phyloP scores from a whole-genome alignment of 2,888 invertebrate genomes.

The Salpingus planirostris region DNA sequence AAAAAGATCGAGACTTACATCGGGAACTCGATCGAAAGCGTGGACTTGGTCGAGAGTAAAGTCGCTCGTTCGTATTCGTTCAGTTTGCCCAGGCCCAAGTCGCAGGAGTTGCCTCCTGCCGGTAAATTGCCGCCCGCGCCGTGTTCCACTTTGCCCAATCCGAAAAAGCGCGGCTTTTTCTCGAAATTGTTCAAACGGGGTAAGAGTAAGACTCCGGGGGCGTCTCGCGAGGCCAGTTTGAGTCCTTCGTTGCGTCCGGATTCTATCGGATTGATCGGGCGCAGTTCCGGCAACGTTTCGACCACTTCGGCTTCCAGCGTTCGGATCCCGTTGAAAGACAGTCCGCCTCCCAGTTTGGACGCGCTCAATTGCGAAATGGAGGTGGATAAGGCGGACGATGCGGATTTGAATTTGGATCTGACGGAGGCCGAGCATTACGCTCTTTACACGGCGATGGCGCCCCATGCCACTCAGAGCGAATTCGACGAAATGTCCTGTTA shows the following conservation, averaged over 20 bases:
- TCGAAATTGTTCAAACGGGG: conserved; percentile 55
- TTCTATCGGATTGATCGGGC: conserved; percentile 8
- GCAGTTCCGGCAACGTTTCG: conserved; percentile 39
- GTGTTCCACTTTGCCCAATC: conserved; percentile 42
- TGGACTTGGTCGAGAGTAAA: conserved; percentile 17
- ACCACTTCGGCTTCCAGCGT: conserved; percentile 40
- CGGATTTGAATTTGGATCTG: conserved; percentile 52
- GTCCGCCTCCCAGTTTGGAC: conserved; percentile 14
- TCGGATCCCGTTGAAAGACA: conserved; percentile 57
- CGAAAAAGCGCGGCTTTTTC: conserved; percentile 54
- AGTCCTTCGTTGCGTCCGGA: conserved; percentile 18
- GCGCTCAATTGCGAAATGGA: conserved; percentile 9
- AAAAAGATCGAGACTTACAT: conserved; percentile 46
- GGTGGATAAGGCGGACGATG: conserved; percentile 14
- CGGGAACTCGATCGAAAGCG: conserved; percentile 26
- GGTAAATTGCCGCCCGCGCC: conserved; percentile 34
- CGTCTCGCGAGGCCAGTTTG: conserved; percentile 30
- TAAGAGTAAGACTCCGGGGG: conserved; percentile 42
- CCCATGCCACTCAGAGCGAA: conserved; percentile 77
- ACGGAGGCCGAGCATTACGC: conserved; percentile 87
- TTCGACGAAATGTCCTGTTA: conserved; percentile 84
- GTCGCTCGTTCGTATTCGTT: conserved; percentile 29
- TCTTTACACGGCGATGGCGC: conserved; percentile 76
- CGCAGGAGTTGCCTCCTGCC: conserved; percentile 33
- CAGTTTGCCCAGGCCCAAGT: conserved; percentile 31